Conservation (phyloP, 2,797 vertebrate genomes). For the Synaphobranchus kaupii region DNA sequence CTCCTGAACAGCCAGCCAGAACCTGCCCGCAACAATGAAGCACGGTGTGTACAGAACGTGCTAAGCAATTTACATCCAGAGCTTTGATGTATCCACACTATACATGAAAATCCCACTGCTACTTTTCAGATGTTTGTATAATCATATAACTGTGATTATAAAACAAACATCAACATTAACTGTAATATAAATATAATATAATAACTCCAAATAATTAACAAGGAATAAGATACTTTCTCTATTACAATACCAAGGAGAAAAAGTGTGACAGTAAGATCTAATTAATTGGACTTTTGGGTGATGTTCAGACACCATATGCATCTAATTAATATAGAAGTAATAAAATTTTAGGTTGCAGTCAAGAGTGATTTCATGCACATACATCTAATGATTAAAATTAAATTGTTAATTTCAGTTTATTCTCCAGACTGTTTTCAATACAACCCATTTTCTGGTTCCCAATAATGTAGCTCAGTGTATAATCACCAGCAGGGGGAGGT, state of each 20-base stretch:
- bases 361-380: not conserved
- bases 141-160: not conserved
- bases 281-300: not conserved
- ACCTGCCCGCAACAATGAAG: slow-evolving; percentile 58
- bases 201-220: not conserved
- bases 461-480: not conserved
- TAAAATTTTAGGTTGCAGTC: not conserved
- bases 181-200: not conserved
- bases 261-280: not conserved
- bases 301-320: not conserved
- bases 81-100: not conserved
- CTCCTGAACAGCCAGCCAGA: slow-evolving; percentile 85
- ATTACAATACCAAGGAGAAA: not conserved
- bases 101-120: not conserved
- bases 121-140: not conserved
- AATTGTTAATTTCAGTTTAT: not conserved
- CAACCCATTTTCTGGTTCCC: not conserved
- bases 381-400: not conserved
- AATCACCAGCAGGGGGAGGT: slow-evolving; percentile 32
- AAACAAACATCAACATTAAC: not conserved
- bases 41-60: not conserved
- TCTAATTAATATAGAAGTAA: not conserved
- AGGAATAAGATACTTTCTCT: not conserved
- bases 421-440: not conserved
- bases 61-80: not conserved